A percentile compares a stretch with the other conserved stretches of the same genome.
phyloP scores from a whole-genome alignment of 92 coral and sea anemone genomes.

The Epizoanthus scotinus region DNA sequence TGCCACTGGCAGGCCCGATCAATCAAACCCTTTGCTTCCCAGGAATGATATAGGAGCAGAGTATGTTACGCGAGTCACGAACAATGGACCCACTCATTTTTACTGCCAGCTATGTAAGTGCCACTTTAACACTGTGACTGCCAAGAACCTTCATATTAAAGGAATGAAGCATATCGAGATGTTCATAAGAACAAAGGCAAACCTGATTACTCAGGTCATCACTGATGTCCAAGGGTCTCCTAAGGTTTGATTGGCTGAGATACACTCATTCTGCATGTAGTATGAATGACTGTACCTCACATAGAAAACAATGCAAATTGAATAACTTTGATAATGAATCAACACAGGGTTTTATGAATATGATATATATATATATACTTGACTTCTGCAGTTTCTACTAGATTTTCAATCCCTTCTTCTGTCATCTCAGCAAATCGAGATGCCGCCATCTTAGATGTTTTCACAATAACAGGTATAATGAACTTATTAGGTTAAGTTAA shows the following conservation, averaged over 20 bases:
- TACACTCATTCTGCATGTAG: too few relatives aligned
- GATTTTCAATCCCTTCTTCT: too few relatives aligned
- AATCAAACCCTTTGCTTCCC: conserved; percentile 36
- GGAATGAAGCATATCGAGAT: conserved; percentile 93
- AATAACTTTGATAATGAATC: too few relatives aligned
- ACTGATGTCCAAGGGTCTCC: conserved; percentile 37
- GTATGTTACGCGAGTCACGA: conserved; percentile 68
- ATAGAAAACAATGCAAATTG: too few relatives aligned
- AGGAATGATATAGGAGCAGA: conserved; percentile 89
- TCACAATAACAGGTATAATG: too few relatives aligned
- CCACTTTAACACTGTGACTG: conserved; percentile 81
- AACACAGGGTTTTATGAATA: too few relatives aligned
- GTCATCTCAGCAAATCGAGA: too few relatives aligned
- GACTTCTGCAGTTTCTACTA: too few relatives aligned
- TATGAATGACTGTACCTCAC: too few relatives aligned
- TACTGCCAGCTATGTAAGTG: conserved; percentile 87
- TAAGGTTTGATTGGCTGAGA: conserved; percentile 4
- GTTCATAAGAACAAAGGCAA: conserved; percentile 85
- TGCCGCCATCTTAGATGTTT: too few relatives aligned
- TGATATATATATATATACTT: too few relatives aligned
- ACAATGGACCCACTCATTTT: conserved; percentile 63
- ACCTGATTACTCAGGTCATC: conserved; percentile 69
- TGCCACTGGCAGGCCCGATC: conserved; percentile 5
- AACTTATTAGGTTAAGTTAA: too few relatives aligned
- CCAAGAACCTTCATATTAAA: conserved; percentile 89